These are phyloP conservation scores for Leucoma salicis DNA, from an alignment of 2,888 invertebrate genomes.

Conservation along the genomic window DNA sequence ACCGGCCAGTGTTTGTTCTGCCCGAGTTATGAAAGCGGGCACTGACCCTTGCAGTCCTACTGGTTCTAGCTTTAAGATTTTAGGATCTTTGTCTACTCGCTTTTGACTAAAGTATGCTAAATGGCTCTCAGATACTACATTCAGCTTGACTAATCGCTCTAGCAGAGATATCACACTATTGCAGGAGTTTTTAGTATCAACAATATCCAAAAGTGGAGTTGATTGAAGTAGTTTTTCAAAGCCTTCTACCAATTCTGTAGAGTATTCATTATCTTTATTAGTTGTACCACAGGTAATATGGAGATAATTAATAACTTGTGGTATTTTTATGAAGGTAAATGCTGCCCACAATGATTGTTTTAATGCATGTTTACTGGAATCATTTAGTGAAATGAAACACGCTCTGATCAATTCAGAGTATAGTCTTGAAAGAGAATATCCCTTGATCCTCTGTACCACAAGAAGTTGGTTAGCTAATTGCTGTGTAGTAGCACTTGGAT, in stretches of 20 bases:
- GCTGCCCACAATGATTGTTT: constrained; percentile 97
- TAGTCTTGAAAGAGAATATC: constrained; percentile 89
- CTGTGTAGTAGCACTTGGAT: constrained; percentile 92
- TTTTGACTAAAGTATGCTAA: constrained; percentile 84
- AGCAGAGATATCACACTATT: constrained; percentile 92
- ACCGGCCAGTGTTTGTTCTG: constrained; percentile 93
- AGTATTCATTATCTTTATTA: constrained; percentile 84
- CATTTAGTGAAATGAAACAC: constrained; percentile 94
- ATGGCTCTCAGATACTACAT: constrained; percentile 90
- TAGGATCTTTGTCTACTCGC: constrained; percentile 83
- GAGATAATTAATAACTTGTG: constrained; percentile 88
- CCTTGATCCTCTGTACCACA: constrained; percentile 92
- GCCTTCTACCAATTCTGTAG: constrained; percentile 90
- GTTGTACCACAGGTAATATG: constrained; percentile 81
- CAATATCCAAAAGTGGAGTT: constrained; percentile 91
- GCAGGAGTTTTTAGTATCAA: constrained; percentile 94
- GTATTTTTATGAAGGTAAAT: constrained; percentile 95
- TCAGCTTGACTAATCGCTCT: constrained; percentile 90
- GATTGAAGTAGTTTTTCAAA: constrained; percentile 93
- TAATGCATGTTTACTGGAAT: constrained; percentile 88
- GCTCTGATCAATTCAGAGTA: constrained; percentile 95
- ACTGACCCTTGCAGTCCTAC: constrained; percentile 87
- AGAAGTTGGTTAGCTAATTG: constrained; percentile 91
- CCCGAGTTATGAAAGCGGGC: constrained; percentile 90
- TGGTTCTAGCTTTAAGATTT: constrained; percentile 86